These are phyloP conservation scores for Teleogryllus oceanicus DNA, from an alignment of 2,888 invertebrate genomes.

Conservation along the genomic window DNA sequence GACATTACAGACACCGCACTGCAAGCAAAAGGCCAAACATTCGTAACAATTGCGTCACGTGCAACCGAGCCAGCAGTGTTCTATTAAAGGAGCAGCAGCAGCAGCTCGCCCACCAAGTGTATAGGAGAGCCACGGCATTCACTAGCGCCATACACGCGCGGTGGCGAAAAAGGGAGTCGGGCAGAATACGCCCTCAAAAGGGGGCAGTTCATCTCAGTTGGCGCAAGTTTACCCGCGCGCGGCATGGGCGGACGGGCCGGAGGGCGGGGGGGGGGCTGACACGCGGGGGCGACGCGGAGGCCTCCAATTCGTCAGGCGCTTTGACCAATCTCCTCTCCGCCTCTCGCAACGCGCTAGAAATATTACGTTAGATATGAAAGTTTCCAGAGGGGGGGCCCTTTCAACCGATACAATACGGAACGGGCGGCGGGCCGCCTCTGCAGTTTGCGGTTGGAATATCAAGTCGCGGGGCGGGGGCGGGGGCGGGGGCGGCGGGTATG, in stretches of 20 bases:
- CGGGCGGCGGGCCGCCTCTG: background rate
- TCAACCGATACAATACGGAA: conserved; percentile 1
- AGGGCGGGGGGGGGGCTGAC: background rate
- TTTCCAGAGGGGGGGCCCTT: conserved; percentile 18
- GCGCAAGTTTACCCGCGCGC: background rate
- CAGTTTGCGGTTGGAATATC: conserved; percentile 18
- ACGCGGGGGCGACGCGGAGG: background rate
- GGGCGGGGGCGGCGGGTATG: background rate
- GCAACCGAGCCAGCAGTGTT: background rate
- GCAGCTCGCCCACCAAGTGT: background rate
- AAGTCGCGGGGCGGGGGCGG: background rate
- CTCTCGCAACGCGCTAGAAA: background rate
- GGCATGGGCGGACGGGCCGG: background rate
- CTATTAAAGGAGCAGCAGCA: background rate
- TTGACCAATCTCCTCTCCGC: conserved; percentile 1
- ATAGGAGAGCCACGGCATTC: background rate
- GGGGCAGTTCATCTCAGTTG: background rate
- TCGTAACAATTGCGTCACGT: background rate
- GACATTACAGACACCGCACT: too few species aligned
- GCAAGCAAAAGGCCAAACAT: background rate
- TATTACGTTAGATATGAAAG: conserved; percentile 9
- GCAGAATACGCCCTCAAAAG: background rate
- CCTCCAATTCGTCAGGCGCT: conserved; percentile 3
- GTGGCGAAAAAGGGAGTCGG: background rate
- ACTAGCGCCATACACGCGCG: background rate